These are phyloP conservation scores for Stegodyphus dumicola DNA, from an alignment of 1,140 invertebrate genomes.

Conservation along the genomic window DNA sequence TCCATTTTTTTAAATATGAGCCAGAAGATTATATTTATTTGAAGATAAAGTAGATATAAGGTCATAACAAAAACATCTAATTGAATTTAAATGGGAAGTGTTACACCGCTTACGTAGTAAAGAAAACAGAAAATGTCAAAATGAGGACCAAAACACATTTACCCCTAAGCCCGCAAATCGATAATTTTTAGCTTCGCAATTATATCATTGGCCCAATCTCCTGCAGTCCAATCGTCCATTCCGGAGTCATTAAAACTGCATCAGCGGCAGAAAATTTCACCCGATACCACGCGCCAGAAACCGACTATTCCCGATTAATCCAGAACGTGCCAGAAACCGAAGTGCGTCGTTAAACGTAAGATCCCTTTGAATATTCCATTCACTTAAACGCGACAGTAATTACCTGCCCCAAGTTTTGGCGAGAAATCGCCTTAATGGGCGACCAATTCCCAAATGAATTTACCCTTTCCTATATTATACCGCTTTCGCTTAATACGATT, in stretches of 20 bases:
- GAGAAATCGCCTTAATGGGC: slow-evolving; percentile 48
- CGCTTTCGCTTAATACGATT: slow-evolving; percentile 41
- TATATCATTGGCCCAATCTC: neutral
- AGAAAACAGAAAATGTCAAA: no score
- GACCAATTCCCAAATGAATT: slow-evolving; percentile 39
- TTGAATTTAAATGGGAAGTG: no score
- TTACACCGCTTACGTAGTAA: no score
- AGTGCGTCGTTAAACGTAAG: slow-evolving; percentile 30
- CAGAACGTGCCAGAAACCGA: slow-evolving; percentile 41
- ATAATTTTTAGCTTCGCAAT: neutral
- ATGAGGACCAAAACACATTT: no score
- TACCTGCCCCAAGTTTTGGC: slow-evolving; percentile 43
- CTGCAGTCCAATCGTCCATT: neutral
- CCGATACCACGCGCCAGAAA: slow-evolving; percentile 7
- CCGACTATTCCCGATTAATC: slow-evolving; percentile 45
- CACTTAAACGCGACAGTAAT: slow-evolving; percentile 50
- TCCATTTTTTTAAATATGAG: no score
- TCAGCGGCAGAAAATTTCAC: slow-evolving; percentile 15
- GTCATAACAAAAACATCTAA: no score
- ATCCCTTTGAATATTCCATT: slow-evolving; percentile 49
- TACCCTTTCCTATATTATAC: neutral
- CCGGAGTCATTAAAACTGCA: slow-evolving; percentile 11
- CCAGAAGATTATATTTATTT: no score
- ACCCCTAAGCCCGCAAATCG: no score
- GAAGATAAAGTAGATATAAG: no score